A percentile compares a stretch with the other conserved stretches of the same genome.
These are phyloP conservation scores for Fissipunctia ypsillon DNA, from an alignment of 2,888 invertebrate genomes.

Conservation along the genomic window DNA sequence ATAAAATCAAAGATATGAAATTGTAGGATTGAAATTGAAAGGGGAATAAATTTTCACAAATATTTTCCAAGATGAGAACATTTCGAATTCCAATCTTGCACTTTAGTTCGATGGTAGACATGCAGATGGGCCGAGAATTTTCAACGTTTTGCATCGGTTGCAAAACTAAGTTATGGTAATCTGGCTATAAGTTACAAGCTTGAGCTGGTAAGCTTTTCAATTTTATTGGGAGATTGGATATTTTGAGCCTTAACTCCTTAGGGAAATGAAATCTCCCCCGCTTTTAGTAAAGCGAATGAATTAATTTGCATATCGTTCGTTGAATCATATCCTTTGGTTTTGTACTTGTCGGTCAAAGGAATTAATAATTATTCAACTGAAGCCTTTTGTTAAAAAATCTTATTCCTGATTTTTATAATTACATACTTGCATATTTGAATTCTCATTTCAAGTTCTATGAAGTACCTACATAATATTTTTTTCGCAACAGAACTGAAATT, in stretches of 20 bases:
- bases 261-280: constrained; percentile 70
- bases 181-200: constrained; percentile 84
- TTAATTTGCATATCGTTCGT: constrained; percentile 64
- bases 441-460: not conserved
- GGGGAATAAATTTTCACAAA: constrained; percentile 74
- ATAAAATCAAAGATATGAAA: constrained; percentile 56
- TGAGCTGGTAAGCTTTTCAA: constrained; percentile 79
- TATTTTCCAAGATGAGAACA: constrained; percentile 77
- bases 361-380: constrained; percentile 58
- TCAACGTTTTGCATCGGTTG: constrained; percentile 84
- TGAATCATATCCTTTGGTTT: constrained; percentile 68
- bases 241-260: constrained; percentile 69
- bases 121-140: constrained; percentile 83
- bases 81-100: constrained; percentile 86
- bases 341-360: constrained; percentile 58
- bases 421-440: not conserved
- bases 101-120: constrained; percentile 79
- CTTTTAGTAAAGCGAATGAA: constrained; percentile 68
- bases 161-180: constrained; percentile 86
- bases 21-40: constrained; percentile 60
- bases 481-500: constrained; percentile 9
- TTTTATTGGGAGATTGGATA: constrained; percentile 78
- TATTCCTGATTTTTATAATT: constrained; percentile 11
- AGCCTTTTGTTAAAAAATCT: constrained; percentile 21
- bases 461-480: not conserved